Evolutionary conservation across 2,888 invertebrate genomes (phyloP).

Genomic region (Campoplex nolae): DNA sequence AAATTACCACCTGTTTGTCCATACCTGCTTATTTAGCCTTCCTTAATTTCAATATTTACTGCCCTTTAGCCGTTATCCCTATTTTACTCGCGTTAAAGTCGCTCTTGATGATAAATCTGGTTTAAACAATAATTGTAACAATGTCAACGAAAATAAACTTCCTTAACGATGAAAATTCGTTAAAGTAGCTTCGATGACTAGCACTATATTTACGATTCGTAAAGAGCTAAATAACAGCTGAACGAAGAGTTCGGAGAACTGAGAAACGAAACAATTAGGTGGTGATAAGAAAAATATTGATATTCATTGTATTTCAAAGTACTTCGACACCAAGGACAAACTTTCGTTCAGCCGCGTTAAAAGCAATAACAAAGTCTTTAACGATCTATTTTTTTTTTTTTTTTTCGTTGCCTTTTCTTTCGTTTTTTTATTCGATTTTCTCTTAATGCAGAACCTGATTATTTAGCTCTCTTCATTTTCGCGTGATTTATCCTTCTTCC

Average conservation of each 20-base stretch:
- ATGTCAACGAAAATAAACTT: not conserved
- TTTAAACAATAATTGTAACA: not conserved
- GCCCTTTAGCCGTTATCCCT: not conserved
- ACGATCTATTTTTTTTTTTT: constrained; percentile 16
- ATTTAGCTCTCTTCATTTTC: constrained; percentile 54
- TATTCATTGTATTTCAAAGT: not conserved
- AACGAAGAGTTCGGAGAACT: not conserved
- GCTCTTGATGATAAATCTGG: not conserved
- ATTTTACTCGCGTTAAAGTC: not conserved
- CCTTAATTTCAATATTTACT: not conserved
- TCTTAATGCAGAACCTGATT: constrained; percentile 53
- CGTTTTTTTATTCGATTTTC: constrained; percentile 54
- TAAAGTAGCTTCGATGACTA: not conserved
- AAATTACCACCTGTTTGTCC: not conserved
- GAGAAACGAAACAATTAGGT: not conserved
- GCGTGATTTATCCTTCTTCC: constrained; percentile 42
- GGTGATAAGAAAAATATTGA: not conserved
- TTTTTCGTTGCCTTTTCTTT: constrained; percentile 37
- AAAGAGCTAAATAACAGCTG: not conserved
- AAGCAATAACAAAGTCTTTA: constrained; percentile 45
- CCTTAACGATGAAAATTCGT: not conserved
- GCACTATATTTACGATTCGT: not conserved
- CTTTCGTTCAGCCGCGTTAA: constrained; percentile 53
- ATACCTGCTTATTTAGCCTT: not conserved
- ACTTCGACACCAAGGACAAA: constrained; percentile 40